These are phyloP conservation scores for Galeopsomyia nigrocyanea DNA, from an alignment of 2,888 invertebrate species.

Conservation along the genomic window DNA sequence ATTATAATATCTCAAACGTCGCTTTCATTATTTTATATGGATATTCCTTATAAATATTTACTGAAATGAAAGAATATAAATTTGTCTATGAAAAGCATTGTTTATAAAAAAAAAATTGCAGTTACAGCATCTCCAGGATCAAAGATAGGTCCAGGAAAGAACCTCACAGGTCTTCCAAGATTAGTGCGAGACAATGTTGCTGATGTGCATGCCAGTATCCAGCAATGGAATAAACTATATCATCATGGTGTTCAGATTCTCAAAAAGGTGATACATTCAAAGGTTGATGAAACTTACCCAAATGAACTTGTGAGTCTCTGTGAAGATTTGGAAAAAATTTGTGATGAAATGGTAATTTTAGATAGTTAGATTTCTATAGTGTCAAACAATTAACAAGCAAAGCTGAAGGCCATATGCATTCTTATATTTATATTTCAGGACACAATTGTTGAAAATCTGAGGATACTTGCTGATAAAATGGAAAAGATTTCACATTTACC, in stretches of 20 bases:
- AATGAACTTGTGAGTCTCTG: slow-evolving; percentile 57
- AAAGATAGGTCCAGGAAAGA: slow-evolving; percentile 65
- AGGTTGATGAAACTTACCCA: slow-evolving; percentile 55
- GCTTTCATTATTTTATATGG: not conserved
- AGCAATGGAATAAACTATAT: slow-evolving; percentile 71
- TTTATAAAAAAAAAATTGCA: slow-evolving; percentile 3
- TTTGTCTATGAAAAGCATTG: not conserved
- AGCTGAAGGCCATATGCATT: not conserved
- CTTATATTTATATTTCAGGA: slow-evolving; percentile 54
- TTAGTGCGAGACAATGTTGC: slow-evolving; percentile 73
- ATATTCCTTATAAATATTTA: not conserved
- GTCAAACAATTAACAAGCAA: no score
- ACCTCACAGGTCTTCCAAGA: slow-evolving; percentile 73
- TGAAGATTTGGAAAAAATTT: slow-evolving; percentile 57
- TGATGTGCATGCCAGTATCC: slow-evolving; percentile 71
- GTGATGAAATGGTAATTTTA: slow-evolving; percentile 57
- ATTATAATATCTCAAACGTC: not conserved
- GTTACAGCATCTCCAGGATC: slow-evolving; percentile 48
- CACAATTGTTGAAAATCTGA: slow-evolving; percentile 54
- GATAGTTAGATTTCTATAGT: no score
- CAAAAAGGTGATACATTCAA: slow-evolving; percentile 63
- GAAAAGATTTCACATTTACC: slow-evolving; percentile 54
- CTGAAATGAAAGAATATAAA: not conserved
- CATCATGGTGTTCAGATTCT: slow-evolving; percentile 67
- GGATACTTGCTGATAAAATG: slow-evolving; percentile 54